Conservation (phyloP, 1,140 invertebrate species). For the Drosophila orena region DNA sequence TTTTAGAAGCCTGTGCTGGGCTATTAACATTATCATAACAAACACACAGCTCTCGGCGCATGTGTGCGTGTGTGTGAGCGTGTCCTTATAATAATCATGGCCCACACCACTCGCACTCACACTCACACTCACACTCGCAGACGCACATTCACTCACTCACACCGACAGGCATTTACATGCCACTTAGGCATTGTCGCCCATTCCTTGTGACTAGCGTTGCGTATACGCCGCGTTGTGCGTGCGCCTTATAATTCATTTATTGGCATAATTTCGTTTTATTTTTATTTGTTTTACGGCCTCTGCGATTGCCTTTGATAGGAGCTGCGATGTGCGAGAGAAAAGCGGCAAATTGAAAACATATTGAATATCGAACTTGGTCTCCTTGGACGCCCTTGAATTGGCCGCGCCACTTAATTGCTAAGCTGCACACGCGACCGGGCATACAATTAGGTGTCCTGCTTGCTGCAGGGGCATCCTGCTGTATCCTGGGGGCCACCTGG, state of each 20-base stretch:
- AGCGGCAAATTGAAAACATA: conserved; percentile 77
- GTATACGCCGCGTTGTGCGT: conserved; percentile 68
- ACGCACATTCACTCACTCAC: not conserved
- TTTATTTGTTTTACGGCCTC: conserved; percentile 77
- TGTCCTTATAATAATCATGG: conserved; percentile 72
- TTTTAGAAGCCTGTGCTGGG: conserved; percentile 69
- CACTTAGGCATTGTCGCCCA: conserved; percentile 67
- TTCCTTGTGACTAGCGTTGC: conserved; percentile 68
- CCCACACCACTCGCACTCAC: conserved; percentile 21
- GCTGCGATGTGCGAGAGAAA: conserved; percentile 4
- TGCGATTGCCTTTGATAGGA: conserved; percentile 65
- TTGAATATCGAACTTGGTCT: conserved; percentile 65
- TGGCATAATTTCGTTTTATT: conserved; percentile 81
- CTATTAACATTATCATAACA: conserved; percentile 80
- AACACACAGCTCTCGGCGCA: conserved; percentile 34
- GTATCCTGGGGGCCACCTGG: not conserved
- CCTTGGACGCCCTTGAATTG: conserved; percentile 14
- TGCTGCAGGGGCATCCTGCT: not conserved
- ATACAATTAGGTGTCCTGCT: conserved; percentile 55
- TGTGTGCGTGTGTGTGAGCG: conserved; percentile 30
- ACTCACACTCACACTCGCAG: not conserved
- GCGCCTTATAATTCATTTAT: conserved; percentile 81
- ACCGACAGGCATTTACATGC: conserved; percentile 65
- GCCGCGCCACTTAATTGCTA: conserved; percentile 47
- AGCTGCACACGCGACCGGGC: conserved; percentile 54